Base-by-base conservation (phyloP, 2,888 invertebrate genomes). In the Hirudinaria manillensis region DNA sequence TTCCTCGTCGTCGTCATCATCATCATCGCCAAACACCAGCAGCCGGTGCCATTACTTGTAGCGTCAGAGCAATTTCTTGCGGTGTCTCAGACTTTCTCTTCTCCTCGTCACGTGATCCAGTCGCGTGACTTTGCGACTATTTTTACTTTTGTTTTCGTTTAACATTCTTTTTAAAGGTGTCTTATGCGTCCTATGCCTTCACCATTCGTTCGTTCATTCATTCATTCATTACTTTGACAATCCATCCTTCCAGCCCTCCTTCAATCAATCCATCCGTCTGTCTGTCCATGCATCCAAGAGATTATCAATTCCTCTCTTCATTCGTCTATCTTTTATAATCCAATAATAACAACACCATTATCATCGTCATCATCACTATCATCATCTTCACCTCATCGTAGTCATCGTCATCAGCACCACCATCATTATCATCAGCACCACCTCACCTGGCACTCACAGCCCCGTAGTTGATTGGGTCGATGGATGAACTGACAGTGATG, bases 401-500 rank as follows among this genome's bases (percentile, higher is more conserved):
- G 27, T 68, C 68, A 68, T 68, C 56, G 61, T 72, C 56, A 72
- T 72, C 68, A 36, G 21, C 68, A 68, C 16, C 24, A 36, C 16
- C n/a, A 10, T 36, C 36, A 24, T 38, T n/a, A 38, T 68, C 61
- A 61, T 61, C 61, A 61, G 13, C 61, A 61, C n/a, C 13, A 61
- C 45, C 45, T 45, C 36, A 93, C 93, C 93, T 90, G 86, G 91
- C 92, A 84, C 91, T 91, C 82, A 91, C 90, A 70, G 93, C 92
- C 80, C 93, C 93, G 78, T 93, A 93, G 85, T 91, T 92, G 82
- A 90, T 90, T 82, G 89, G 89, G 86, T 93, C 91, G 87, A 91
- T 93, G 80, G 92, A 91, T 67, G 93, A 93, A 85, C 92, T 93
- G 79, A 93, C 93, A 76, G 89, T 89, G 83, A 93, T 90, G 85